Evolutionary conservation across 2,888 invertebrate genomes (phyloP).

Genomic region (Capitulum mitella): DNA sequence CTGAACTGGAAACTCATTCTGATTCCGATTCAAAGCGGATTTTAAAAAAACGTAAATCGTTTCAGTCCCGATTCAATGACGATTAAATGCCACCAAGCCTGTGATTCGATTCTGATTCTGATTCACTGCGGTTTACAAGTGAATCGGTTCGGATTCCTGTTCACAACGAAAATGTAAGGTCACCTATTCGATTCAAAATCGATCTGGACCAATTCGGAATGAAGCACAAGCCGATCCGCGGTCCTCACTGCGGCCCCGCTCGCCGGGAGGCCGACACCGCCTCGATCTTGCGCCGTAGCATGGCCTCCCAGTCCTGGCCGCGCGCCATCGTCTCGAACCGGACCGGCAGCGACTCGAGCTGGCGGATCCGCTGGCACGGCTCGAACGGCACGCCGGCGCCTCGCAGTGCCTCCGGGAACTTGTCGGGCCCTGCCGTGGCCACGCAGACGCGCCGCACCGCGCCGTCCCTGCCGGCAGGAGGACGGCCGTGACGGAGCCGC

Average conservation of each 20-base stretch:
- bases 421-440: slow-evolving; percentile 35
- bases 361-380: slow-evolving; percentile 15
- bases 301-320: slow-evolving; percentile 32
- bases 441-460: slow-evolving; percentile 26
- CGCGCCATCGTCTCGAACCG: slow-evolving; percentile 29
- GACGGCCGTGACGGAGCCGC: too few relatives aligned
- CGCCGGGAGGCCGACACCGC: slow-evolving; percentile 14
- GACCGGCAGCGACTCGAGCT: slow-evolving; percentile 25
- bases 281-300: slow-evolving; percentile 39
- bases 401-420: slow-evolving; percentile 33
- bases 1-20: too few relatives aligned
- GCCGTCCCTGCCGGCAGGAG: neutral
- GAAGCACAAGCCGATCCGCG: neutral
- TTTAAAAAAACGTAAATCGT: too few relatives aligned
- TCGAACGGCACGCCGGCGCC: slow-evolving; percentile 27
- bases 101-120: too few relatives aligned
- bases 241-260: neutral
- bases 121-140: too few relatives aligned
- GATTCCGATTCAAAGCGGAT: too few relatives aligned
- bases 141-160: too few relatives aligned
- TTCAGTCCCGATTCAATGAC: too few relatives aligned
- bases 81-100: too few relatives aligned
- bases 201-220: too few relatives aligned
- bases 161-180: too few relatives aligned
- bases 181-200: too few relatives aligned